A percentile compares a stretch with the other conserved stretches of the same genome.
Conservation (phyloP, 2,888 invertebrate species). For the Lasioglossum zephyrum region DNA sequence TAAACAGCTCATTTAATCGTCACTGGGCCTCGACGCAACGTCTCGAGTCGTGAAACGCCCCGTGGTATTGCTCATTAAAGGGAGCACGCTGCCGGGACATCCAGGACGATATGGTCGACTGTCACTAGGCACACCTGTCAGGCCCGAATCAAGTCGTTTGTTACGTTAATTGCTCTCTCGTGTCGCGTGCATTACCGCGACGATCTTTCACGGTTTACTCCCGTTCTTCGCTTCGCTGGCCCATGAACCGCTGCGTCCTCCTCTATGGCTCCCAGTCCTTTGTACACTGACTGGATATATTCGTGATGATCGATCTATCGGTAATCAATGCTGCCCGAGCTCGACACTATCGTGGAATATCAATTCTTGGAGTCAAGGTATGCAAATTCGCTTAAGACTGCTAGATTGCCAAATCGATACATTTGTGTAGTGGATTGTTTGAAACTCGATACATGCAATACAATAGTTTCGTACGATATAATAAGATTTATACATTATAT, state of each 20-base stretch:
- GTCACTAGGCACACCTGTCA: slow-evolving; percentile 57
- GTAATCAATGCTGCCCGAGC: slow-evolving; percentile 27
- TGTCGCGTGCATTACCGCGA: slow-evolving; percentile 53
- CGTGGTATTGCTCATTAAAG: slow-evolving; percentile 62
- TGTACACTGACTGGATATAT: slow-evolving; percentile 21
- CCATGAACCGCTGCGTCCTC: slow-evolving; percentile 16
- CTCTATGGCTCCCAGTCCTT: background rate
- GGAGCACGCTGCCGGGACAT: slow-evolving; percentile 38
- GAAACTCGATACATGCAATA: background rate
- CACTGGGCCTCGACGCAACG: slow-evolving; percentile 6
- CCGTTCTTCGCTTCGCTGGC: slow-evolving; percentile 51
- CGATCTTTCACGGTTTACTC: slow-evolving; percentile 62
- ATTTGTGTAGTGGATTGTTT: background rate
- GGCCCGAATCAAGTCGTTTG: slow-evolving; percentile 61
- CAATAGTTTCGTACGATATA: background rate
- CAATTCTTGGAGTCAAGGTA: background rate
- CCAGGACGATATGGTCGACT: slow-evolving; percentile 50
- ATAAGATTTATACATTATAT: background rate
- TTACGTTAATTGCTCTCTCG: slow-evolving; percentile 65
- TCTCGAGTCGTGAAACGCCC: slow-evolving; percentile 48
- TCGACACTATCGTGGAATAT: background rate
- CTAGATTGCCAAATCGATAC: background rate
- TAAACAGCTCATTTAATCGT: slow-evolving; percentile 52
- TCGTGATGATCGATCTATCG: slow-evolving; percentile 16
- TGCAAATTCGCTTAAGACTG: background rate